These are phyloP conservation scores for Holothuria leucospilota DNA, from an alignment of 53 echinoderm and acorn worm genomes.

Conservation along the genomic window DNA sequence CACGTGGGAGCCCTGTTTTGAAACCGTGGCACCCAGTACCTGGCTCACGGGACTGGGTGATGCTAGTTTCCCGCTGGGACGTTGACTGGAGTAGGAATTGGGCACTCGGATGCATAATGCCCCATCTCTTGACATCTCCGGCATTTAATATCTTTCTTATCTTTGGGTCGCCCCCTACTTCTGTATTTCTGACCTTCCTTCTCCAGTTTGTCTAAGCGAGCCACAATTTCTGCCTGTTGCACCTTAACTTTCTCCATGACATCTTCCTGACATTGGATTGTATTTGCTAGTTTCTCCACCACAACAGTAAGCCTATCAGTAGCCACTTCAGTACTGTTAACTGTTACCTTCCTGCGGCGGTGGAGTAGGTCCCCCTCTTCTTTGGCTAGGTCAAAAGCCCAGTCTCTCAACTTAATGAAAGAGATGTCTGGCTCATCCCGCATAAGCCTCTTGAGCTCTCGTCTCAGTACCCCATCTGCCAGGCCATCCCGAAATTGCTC, in stretches of 20 bases:
- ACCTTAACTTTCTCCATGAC: neutral
- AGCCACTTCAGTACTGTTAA: neutral
- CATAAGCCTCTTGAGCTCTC: neutral
- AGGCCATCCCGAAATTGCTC: constrained; percentile 34
- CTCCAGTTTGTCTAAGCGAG: neutral
- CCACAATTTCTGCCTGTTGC: neutral
- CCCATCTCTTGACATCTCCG: constrained; percentile 25
- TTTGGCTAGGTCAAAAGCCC: constrained; percentile 24
- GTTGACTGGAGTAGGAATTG: neutral
- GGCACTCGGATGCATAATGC: constrained; percentile 29
- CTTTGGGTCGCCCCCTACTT: neutral
- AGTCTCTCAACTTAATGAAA: constrained; percentile 32
- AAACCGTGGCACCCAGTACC: constrained; percentile 6
- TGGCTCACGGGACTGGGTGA: constrained; percentile 33
- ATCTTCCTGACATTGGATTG: neutral
- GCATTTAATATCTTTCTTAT: neutral
- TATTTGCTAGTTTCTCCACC: neutral
- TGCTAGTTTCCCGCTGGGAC: neutral
- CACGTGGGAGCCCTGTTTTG: neutral
- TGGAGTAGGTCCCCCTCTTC: neutral
- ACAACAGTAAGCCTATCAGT: neutral
- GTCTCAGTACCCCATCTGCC: neutral
- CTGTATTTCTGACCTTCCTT: neutral
- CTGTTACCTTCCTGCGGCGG: neutral
- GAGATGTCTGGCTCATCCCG: constrained; percentile 27